phyloP scores from a whole-genome alignment of 2,888 invertebrate species.

The Dexiosoma caninum region DNA sequence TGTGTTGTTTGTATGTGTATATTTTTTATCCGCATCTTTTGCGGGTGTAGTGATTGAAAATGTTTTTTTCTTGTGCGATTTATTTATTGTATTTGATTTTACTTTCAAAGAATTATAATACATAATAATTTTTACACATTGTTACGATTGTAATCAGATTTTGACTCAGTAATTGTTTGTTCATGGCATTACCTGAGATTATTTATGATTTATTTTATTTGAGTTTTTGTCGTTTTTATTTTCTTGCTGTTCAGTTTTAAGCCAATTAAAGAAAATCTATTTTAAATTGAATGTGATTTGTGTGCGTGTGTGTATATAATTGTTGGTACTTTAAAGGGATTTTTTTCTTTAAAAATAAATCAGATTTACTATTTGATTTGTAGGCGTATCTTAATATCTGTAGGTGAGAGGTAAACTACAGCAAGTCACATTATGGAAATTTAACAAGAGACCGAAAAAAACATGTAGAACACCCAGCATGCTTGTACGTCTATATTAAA shows the following conservation, averaged over 20 bases:
- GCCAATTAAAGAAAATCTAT: conserved; percentile 6
- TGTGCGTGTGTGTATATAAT: too few relatives aligned
- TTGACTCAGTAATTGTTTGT: neutral
- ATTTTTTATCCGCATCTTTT: neutral
- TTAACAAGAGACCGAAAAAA: too few relatives aligned
- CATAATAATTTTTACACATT: conserved; percentile 21
- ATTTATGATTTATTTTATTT: conserved; percentile 9
- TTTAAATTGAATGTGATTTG: neutral
- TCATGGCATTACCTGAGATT: conserved; percentile 2
- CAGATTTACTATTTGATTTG: too few relatives aligned
- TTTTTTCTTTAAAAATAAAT: too few relatives aligned
- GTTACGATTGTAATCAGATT: conserved; percentile 20
- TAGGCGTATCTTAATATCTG: too few relatives aligned
- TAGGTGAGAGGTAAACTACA: too few relatives aligned
- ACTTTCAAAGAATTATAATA: neutral
- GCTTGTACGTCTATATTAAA: too few relatives aligned
- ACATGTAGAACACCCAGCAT: too few relatives aligned
- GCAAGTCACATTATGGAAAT: too few relatives aligned
- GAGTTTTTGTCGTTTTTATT: neutral
- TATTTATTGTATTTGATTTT: neutral
- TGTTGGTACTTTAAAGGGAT: too few relatives aligned
- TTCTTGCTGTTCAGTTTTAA: neutral
- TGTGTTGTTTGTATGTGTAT: too few relatives aligned
- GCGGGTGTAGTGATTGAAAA: neutral
- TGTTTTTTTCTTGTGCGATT: neutral